Base-by-base conservation (phyloP, 2,797 vertebrate species). In the Hippocampus kuda region DNA sequence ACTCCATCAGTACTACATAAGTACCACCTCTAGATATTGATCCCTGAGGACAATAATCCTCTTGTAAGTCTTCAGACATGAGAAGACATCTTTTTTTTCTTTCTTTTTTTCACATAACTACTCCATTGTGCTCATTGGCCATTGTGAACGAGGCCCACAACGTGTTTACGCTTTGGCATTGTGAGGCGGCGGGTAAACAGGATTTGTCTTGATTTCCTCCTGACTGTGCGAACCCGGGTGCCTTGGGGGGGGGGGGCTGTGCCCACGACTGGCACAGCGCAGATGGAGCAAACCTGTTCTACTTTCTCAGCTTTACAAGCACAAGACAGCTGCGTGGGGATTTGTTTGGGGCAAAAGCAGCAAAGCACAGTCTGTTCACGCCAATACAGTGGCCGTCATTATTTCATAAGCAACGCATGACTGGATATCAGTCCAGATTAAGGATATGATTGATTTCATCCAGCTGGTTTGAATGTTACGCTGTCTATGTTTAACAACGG, bases 161-260 rank as follows among this genome's bases (percentile, higher is more conserved):
- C 82, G 87, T 91, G 91, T 91, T 91, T 89, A 91, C 80, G 91
- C 90, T 91, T 84, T 81, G 73, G 77, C 88, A 89, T 84, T 92
- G 85, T 88, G 84, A 90, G 84, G 83, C 83, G 83, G 86, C 85
- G 89, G 87, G 90, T 92, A 92, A 92, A 90, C 89, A 91, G 75
- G 79, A 89, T 91, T 91, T 88, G 89, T 94, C 90, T 92, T 92
- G 90, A 90, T 91, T 94, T 94, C 92, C 92, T 92, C 81, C 85
- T 87, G 79, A 91, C 92, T 93, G 93, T 91, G 81, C 88, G 81
- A 77, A 85, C 75, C 79, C 74, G 72, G 77, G 73, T 75, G 75
- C 77, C n/a, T 68, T 80, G 15, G 15, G 15, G 46, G 46, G 34
- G 77, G 72, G 77, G 77, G 75, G 80, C 59, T 67, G 73, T 74